Evolutionary conservation across 2,888 invertebrate species (phyloP).

Genomic region (Sussaba pulchella): DNA sequence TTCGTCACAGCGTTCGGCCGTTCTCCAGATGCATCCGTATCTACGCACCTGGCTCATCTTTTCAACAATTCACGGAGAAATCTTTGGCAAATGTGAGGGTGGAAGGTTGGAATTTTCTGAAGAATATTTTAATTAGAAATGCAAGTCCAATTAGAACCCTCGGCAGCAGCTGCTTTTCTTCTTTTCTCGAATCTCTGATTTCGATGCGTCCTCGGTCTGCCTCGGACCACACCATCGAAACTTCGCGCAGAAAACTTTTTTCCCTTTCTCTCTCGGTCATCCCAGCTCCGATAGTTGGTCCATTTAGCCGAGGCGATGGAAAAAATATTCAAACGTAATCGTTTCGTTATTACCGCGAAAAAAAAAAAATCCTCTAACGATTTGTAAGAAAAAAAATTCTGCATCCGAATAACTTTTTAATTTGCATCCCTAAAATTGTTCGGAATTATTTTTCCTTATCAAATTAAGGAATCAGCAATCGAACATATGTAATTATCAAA

Average conservation of each 20-base stretch:
- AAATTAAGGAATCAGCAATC: background rate
- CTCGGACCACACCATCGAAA: background rate
- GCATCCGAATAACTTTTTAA: background rate
- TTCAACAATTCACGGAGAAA: constrained; percentile 18
- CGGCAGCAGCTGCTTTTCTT: constrained; percentile 11
- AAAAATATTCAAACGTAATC: background rate
- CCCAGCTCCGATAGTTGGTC: background rate
- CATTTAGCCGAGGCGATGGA: background rate
- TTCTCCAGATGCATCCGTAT: background rate
- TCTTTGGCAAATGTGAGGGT: background rate
- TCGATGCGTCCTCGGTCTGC: background rate
- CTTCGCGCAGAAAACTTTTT: background rate
- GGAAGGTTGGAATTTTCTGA: constrained; percentile 14
- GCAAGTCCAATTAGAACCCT: constrained; percentile 26
- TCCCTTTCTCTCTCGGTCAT: background rate
- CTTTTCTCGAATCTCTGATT: constrained; percentile 11
- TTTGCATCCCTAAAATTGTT: background rate
- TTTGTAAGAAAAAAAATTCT: background rate
- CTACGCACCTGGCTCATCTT: background rate
- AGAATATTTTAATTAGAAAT: constrained; percentile 47
- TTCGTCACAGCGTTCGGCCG: background rate
- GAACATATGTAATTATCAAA: background rate
- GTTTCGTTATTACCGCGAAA: background rate
- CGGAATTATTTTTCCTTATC: background rate
- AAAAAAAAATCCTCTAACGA: background rate